Percentiles rank a stretch among this genome's conserved stretches.
These are phyloP conservation scores for Clarias platycephalus DNA, from an alignment of 2,797 vertebrate genomes.

Conservation along the genomic window DNA sequence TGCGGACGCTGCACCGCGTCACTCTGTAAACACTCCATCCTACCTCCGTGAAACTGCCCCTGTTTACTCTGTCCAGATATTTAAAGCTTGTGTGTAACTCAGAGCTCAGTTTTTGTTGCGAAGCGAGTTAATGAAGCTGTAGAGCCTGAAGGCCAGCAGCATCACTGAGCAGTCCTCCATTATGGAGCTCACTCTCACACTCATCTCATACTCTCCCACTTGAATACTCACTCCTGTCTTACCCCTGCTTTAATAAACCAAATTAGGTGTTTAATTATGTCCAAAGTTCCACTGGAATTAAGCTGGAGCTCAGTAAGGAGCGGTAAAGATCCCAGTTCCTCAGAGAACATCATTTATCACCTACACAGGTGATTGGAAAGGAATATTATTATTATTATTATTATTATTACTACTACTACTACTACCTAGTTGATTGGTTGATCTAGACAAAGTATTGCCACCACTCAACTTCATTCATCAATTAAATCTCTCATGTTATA, in stretches of 20 bases:
- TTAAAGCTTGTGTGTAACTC: not conserved
- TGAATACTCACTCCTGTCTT: not conserved
- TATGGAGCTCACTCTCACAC: not conserved
- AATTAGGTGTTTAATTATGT: not conserved
- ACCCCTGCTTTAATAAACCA: not conserved
- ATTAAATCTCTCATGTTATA: no score
- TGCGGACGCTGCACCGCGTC: conserved; percentile 59
- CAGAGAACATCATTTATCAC: not conserved
- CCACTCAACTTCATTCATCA: not conserved
- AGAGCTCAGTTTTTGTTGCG: no score
- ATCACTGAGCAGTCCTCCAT: not conserved
- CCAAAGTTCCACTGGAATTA: not conserved
- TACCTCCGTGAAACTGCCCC: not conserved
- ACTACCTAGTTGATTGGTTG: not conserved
- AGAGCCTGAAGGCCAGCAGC: not conserved
- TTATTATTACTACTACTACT: no score
- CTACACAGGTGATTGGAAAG: not conserved
- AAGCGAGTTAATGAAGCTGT: not conserved
- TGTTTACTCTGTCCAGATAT: not conserved
- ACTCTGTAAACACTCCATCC: conserved; percentile 51
- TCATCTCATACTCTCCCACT: no score
- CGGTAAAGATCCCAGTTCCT: not conserved
- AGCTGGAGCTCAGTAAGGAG: not conserved
- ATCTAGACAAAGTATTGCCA: not conserved
- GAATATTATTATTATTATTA: no score